Evolutionary conservation across 2,113 vertebrate genomes (phyloP).

Genomic region (Miniopterus natalensis): DNA sequence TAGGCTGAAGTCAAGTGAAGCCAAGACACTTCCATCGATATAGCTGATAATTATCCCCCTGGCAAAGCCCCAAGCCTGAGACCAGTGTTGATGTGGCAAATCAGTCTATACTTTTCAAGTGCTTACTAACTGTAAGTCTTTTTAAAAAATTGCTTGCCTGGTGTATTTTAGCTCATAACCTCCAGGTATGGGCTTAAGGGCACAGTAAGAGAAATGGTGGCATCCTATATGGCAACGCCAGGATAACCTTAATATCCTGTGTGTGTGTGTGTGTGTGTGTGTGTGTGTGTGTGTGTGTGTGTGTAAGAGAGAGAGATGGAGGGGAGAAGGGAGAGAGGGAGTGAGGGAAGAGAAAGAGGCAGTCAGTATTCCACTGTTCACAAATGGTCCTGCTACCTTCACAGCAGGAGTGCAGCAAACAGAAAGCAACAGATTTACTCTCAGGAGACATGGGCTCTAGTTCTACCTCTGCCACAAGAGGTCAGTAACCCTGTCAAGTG

Average conservation of each 20-base stretch:
- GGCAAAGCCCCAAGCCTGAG: conserved; percentile 28
- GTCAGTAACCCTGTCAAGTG: not conserved
- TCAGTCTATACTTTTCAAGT: conserved; percentile 48
- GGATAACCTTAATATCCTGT: conserved; percentile 2
- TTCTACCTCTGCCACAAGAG: not conserved
- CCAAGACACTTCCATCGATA: conserved; percentile 10
- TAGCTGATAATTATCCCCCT: conserved; percentile 8
- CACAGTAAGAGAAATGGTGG: conserved; percentile 9
- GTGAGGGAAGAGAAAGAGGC: not conserved
- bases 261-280: not conserved
- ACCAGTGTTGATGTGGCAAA: not conserved
- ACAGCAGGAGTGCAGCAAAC: not conserved
- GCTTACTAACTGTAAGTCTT: conserved; percentile 39
- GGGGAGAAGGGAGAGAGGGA: not conserved
- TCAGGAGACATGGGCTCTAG: not conserved
- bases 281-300: not conserved
- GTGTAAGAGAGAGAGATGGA: too few relatives aligned
- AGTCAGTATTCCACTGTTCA: not conserved
- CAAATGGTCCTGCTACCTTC: not conserved
- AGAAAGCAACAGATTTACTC: not conserved
- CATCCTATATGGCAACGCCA: not conserved
- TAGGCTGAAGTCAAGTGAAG: conserved; percentile 24
- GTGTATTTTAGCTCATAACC: not conserved
- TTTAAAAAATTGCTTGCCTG: conserved; percentile 44
- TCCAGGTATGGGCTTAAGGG: not conserved